Evolutionary conservation across 2,797 vertebrate genomes (phyloP).

Genomic region (Pipistrellus kuhlii): DNA sequence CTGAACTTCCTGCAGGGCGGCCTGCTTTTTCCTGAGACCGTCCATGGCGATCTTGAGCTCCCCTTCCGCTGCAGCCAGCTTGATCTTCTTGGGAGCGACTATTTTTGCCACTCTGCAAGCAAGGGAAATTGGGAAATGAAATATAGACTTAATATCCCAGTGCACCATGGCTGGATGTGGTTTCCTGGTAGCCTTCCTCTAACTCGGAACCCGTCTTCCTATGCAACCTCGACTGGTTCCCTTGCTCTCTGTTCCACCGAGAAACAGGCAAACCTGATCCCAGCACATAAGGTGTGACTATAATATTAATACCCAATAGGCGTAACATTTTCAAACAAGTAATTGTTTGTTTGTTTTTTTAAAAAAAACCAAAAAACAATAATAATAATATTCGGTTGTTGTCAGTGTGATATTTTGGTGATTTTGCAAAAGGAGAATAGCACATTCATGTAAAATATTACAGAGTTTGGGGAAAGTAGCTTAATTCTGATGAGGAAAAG

Average conservation of each 20-base stretch:
- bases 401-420: neutral
- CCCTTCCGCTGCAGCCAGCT: constrained; percentile 90
- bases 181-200: neutral
- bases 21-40: constrained; percentile 92
- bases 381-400: neutral
- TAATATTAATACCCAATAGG: neutral
- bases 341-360: too few species aligned
- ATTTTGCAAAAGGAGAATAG: neutral
- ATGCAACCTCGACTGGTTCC: neutral
- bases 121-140: constrained; percentile 53
- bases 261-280: neutral
- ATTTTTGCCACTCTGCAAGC: constrained; percentile 92
- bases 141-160: neutral
- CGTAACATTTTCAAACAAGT: constrained; percentile 2
- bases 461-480: neutral
- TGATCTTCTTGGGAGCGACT: constrained; percentile 94
- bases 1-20: constrained; percentile 92
- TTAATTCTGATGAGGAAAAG: neutral
- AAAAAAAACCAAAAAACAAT: too few species aligned
- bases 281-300: neutral
- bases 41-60: constrained; percentile 91
- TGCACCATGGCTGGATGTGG: neutral
- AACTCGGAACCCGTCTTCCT: neutral
- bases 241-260: neutral
- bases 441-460: neutral